Evolutionary conservation across 1,140 invertebrate genomes (phyloP), one percentile per base, ranked within the genome.

Genomic region (Drosophila pachea): DNA sequence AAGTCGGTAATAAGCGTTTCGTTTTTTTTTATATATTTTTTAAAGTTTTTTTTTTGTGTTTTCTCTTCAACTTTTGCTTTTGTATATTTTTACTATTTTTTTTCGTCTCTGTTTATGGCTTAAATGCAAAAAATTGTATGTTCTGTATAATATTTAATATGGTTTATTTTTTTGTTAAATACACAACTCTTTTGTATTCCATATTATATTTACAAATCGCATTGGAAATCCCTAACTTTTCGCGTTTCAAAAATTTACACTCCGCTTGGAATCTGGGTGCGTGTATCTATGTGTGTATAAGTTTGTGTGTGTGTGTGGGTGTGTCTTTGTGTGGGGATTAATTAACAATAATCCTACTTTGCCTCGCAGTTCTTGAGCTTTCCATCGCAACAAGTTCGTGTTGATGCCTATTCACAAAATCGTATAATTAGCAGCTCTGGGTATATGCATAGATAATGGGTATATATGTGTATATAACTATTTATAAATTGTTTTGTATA

Each of bases 1-100:
- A 84, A 84, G 79, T 84, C 79, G 76, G 73, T 84, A 84, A 86
- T 84, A 84, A 84, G 79, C 79, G 79, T 86, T 79, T 84, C 66
- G 64, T 83, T 73, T 76, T 82, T 71, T 72, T 68, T 68, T 74
- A 22, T 22, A 22, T n/a, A n/a, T 7, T 65, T 36, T 16, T 58
- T 45, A 60, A 53, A 60, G 49, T 35, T 9, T n/a, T 54, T 68
- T 47, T 81, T 67, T 61, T 68, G 47, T 63, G 61, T 65, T 55
- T 6, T 56, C 38, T 35, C 67, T 59, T 50, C 60, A 47, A 43
- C 36, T 53, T 62, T 66, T 67, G 32, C 45, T 48, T 58, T 66
- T 83, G 81, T 76, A 79, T 79, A 84, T 84, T 84, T 84, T 63
- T 74, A 70, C 79, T 84, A 84, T 76, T 71, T 79, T 76, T 68